These are phyloP conservation scores for Mayetiola destructor DNA, from an alignment of 2,888 invertebrate genomes.

Conservation along the genomic window DNA sequence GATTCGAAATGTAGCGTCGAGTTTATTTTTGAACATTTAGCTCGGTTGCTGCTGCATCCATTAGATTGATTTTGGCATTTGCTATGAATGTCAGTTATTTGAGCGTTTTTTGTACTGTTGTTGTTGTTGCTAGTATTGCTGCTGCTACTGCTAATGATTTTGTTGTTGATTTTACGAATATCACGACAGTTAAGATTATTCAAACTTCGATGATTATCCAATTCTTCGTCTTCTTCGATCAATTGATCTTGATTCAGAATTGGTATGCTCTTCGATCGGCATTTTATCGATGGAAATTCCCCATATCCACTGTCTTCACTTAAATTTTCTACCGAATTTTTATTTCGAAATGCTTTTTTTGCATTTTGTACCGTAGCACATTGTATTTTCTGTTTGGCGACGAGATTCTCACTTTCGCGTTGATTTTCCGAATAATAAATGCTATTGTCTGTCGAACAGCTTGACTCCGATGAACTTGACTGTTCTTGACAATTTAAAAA, in stretches of 20 bases:
- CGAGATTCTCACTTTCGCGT: background rate
- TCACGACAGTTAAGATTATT: no score
- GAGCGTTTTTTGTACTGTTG: no score
- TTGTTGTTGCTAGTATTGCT: no score
- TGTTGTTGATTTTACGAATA: no score
- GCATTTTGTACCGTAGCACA: background rate
- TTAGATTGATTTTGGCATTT: no score
- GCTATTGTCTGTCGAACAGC: background rate
- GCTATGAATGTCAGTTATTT: constrained; percentile 6
- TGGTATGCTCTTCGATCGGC: constrained; percentile 36
- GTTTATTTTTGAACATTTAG: constrained; percentile 8
- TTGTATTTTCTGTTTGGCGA: background rate
- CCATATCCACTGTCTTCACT: constrained; percentile 70
- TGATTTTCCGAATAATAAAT: constrained; percentile 12
- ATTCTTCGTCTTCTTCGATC: constrained; percentile 30
- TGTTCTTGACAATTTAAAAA: constrained; percentile 17
- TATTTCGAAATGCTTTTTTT: constrained; percentile 24
- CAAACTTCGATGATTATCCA: constrained; percentile 22
- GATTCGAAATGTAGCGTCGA: background rate
- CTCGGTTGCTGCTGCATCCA: background rate
- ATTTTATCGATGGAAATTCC: constrained; percentile 35
- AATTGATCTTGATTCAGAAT: constrained; percentile 34
- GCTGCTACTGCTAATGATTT: no score
- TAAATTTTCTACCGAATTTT: constrained; percentile 59
- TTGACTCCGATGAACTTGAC: constrained; percentile 19